These are phyloP conservation scores for Halcyon malimbica DNA, from an alignment of 2,113 vertebrate genomes.

Conservation along the genomic window DNA sequence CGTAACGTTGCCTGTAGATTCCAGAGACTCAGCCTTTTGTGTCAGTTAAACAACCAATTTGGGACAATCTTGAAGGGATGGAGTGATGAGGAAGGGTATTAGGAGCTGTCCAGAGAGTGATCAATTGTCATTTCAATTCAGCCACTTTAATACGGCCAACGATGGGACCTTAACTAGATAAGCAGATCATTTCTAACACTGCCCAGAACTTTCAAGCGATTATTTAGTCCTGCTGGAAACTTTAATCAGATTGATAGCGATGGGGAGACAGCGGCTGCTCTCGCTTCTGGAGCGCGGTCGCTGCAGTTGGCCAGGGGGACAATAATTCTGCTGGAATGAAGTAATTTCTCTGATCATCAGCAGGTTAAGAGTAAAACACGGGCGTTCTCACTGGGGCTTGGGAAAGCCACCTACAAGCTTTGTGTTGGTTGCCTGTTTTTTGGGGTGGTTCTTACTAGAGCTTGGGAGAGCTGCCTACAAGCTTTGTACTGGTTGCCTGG, in stretches of 20 bases:
- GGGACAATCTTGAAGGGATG: neutral
- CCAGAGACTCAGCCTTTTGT: neutral
- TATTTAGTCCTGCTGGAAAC: neutral
- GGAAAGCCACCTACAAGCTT: neutral
- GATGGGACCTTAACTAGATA: neutral
- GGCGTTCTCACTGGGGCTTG: neutral
- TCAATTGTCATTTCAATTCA: neutral
- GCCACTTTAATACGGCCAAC: neutral
- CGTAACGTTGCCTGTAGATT: neutral
- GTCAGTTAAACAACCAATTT: neutral
- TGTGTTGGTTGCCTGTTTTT: neutral
- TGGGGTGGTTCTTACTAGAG: too few relatives aligned
- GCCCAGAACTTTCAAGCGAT: neutral
- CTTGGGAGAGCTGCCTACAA: neutral
- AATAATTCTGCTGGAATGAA: neutral
- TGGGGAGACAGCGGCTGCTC: neutral
- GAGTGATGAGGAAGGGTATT: neutral
- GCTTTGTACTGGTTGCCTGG: neutral
- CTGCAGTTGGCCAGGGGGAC: neutral
- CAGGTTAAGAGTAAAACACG: constrained; percentile 11
- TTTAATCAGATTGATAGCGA: neutral
- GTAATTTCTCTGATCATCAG: neutral
- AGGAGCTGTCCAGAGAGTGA: neutral
- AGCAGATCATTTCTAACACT: neutral
- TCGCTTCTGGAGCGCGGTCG: neutral